Conservation (phyloP, 2,888 invertebrate species). For the Eremobia ochroleuca region DNA sequence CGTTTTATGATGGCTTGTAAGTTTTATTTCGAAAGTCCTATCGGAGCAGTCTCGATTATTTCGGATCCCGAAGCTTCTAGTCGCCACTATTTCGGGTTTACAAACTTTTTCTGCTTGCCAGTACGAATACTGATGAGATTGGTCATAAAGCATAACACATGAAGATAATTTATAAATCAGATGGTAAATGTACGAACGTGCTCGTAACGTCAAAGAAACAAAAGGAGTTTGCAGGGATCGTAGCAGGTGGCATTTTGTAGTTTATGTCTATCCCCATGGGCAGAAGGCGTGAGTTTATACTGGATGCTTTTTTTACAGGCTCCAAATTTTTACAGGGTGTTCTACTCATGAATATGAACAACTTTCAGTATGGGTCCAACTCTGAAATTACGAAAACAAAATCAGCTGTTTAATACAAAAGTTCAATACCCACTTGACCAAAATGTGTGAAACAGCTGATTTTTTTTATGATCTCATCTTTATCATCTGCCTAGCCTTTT, state of each 20-base stretch:
- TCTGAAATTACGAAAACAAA: no score
- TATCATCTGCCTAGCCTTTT: no score
- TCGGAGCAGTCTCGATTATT: conserved; percentile 25
- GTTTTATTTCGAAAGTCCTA: conserved; percentile 24
- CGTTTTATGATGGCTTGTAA: conserved; percentile 30
- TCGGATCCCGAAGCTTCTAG: background rate
- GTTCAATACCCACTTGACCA: no score
- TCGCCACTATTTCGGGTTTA: conserved; percentile 11
- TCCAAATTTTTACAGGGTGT: no score
- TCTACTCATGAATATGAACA: no score
- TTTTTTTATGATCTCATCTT: no score
- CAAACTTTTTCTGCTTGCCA: background rate
- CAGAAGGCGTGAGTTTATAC: background rate
- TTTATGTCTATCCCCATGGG: background rate
- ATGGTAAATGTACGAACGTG: background rate
- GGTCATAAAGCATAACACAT: background rate
- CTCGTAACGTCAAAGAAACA: background rate
- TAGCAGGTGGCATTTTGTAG: background rate
- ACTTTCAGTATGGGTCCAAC: no score
- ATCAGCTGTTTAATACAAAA: no score
- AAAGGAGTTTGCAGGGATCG: background rate
- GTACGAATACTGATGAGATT: background rate
- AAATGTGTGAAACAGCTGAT: no score
- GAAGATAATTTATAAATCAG: background rate
- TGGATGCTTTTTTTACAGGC: no score